Percentiles rank a stretch among this genome's conserved stretches.
Evolutionary conservation across 2,888 invertebrate genomes (phyloP).

Genomic region (Ischnura elegans): DNA sequence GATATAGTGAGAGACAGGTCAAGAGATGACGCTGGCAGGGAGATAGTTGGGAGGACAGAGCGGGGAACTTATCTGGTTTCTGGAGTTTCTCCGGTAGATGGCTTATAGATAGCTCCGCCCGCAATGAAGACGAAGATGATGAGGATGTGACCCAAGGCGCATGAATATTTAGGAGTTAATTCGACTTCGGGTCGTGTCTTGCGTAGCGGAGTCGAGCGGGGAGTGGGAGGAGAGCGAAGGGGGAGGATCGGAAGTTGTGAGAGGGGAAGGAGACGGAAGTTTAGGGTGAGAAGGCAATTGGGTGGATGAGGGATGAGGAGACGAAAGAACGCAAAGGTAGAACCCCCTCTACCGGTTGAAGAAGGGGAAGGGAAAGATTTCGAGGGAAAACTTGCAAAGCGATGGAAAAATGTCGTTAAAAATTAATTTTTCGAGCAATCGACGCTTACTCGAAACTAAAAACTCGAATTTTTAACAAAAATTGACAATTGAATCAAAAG

Average conservation of each 20-base stretch:
- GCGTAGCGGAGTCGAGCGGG: neutral
- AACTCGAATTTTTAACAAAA: too few relatives aligned
- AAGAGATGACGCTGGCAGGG: neutral
- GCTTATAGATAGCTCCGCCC: conserved; percentile 60
- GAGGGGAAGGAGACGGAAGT: neutral
- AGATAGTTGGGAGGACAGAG: neutral
- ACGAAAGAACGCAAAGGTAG: neutral
- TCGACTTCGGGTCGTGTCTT: conserved; percentile 67
- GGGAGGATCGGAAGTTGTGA: too few relatives aligned
- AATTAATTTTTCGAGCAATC: too few relatives aligned
- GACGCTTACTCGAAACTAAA: too few relatives aligned
- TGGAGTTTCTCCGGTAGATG: conserved; percentile 62
- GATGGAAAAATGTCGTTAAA: too few relatives aligned
- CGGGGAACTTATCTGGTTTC: conserved; percentile 27
- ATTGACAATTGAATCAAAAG: too few relatives aligned
- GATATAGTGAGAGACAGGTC: neutral
- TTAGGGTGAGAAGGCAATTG: neutral
- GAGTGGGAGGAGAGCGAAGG: neutral
- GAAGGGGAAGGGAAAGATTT: neutral
- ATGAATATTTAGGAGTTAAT: conserved; percentile 73
- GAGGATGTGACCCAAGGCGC: conserved; percentile 69
- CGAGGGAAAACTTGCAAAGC: too few relatives aligned
- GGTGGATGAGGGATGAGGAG: neutral
- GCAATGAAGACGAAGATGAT: conserved; percentile 66
- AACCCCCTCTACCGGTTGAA: neutral